A percentile compares a stretch with the other conserved stretches of the same genome.
Conservation (phyloP, 2,797 vertebrate species). For the Lithobates sylvaticus region DNA sequence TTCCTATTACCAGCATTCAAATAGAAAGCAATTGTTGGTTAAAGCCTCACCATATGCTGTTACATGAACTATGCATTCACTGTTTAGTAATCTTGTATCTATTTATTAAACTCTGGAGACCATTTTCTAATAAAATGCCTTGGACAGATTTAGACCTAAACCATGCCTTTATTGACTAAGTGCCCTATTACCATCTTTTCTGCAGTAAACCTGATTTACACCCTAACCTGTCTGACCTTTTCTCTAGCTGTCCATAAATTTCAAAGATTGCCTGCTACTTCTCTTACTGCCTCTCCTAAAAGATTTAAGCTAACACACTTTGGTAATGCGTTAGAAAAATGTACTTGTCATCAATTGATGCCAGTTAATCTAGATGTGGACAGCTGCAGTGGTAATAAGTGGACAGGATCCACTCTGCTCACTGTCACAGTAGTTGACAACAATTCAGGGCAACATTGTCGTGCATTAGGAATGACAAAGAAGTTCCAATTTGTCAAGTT, state of each 20-base stretch:
- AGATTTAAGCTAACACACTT: conserved; percentile 49
- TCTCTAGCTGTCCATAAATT: conserved; percentile 44
- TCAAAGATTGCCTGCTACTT: conserved; percentile 55
- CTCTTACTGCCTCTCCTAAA: conserved; percentile 8
- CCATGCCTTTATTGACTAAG: conserved; percentile 56
- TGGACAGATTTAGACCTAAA: conserved; percentile 39
- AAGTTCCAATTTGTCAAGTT: conserved; percentile 19
- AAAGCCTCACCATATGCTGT: background rate
- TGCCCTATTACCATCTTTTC: conserved; percentile 54
- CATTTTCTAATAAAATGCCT: conserved; percentile 9
- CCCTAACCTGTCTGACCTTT: conserved; percentile 51
- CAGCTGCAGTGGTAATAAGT: conserved; percentile 23
- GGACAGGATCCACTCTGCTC: conserved; percentile 12
- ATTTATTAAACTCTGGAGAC: conserved; percentile 44
- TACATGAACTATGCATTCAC: background rate
- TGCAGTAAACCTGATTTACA: conserved; percentile 50
- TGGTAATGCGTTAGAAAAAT: conserved; percentile 51
- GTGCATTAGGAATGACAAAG: background rate
- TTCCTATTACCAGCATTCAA: background rate
- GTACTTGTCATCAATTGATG: conserved; percentile 51
- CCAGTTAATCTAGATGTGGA: conserved; percentile 45
- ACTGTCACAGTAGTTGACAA: conserved; percentile 33
- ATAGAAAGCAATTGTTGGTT: background rate
- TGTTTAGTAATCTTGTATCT: conserved; percentile 22
- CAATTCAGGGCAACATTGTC: background rate